A percentile compares a stretch with the other conserved stretches of the same genome.
Conservation (phyloP, 92 coral and sea anemone genomes). For the Epizoanthus ramosus region DNA sequence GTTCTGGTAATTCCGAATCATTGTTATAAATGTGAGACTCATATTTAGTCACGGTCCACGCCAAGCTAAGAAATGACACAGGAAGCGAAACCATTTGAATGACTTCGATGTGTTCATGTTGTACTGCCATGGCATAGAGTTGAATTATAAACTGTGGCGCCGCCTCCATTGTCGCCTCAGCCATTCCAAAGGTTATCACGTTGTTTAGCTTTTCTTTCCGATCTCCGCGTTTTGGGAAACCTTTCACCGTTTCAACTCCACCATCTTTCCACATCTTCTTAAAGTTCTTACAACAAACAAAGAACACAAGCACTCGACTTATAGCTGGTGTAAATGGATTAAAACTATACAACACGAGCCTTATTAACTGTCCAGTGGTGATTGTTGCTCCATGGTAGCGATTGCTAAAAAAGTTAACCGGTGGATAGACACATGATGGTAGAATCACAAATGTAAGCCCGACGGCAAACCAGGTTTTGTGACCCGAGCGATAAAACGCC, state of each 20-base stretch:
- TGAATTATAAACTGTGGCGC: conserved; percentile 59
- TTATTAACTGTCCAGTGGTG: neutral
- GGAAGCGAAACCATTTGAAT: conserved; percentile 51
- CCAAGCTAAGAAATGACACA: conserved; percentile 50
- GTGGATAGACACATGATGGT: neutral
- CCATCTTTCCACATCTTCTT: conserved; percentile 25
- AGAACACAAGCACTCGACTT: conserved; percentile 19
- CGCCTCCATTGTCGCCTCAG: conserved; percentile 49
- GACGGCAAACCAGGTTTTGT: conserved; percentile 13
- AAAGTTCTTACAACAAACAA: conserved; percentile 22
- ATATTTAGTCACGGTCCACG: conserved; percentile 49
- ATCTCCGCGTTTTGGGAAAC: conserved; percentile 35
- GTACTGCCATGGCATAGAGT: conserved; percentile 54
- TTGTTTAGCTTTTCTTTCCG: conserved; percentile 9
- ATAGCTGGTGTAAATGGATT: conserved; percentile 25
- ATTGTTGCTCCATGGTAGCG: neutral
- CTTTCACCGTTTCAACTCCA: conserved; percentile 4
- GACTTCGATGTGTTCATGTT: conserved; percentile 19
- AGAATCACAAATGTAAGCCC: conserved; percentile 23
- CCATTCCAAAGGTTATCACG: conserved; percentile 13
- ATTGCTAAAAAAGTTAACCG: conserved; percentile 8
- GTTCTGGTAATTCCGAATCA: conserved; percentile 10
- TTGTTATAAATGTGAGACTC: conserved; percentile 32
- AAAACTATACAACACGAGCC: neutral
- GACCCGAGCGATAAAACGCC: conserved; percentile 22